Percentiles rank a stretch among this genome's conserved stretches.
These are phyloP conservation scores for Dolichopus griseipennis DNA, from an alignment of 2,888 invertebrate species.

Conservation along the genomic window DNA sequence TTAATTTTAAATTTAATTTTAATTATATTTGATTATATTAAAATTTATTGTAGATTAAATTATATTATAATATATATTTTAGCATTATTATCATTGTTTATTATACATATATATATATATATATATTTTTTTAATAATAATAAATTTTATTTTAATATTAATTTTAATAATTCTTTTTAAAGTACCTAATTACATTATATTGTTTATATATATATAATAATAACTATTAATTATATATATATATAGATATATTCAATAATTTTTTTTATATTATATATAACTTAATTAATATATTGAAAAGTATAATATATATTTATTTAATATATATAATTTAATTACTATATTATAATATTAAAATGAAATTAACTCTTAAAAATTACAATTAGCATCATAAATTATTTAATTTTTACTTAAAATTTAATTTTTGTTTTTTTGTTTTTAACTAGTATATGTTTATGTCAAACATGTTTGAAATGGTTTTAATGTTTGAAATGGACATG, in stretches of 20 bases:
- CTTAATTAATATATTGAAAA: not conserved
- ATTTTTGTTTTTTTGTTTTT: too few species aligned
- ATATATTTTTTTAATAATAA: too few species aligned
- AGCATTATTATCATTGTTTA: too few species aligned
- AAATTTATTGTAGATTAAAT: not conserved
- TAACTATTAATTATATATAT: not conserved
- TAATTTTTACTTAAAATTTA: not conserved
- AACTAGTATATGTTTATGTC: too few species aligned
- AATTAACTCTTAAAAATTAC: slow-evolving; percentile 1
- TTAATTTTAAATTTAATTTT: not conserved
- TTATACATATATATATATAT: too few species aligned
- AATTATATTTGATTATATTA: not conserved
- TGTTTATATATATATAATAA: not conserved
- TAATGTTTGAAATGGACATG: too few species aligned
- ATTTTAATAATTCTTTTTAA: too few species aligned
- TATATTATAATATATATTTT: not conserved
- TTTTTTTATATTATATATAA: not conserved
- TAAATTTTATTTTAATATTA: too few species aligned
- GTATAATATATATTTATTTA: not conserved
- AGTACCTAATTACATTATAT: not conserved
- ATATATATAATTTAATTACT: not conserved
- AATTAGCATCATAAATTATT: not conserved
- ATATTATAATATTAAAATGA: not conserved
- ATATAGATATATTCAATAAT: not conserved
- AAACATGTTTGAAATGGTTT: too few species aligned